phyloP scores from a whole-genome alignment of 2,113 vertebrate genomes.

The Neolamprologus fasciatus region DNA sequence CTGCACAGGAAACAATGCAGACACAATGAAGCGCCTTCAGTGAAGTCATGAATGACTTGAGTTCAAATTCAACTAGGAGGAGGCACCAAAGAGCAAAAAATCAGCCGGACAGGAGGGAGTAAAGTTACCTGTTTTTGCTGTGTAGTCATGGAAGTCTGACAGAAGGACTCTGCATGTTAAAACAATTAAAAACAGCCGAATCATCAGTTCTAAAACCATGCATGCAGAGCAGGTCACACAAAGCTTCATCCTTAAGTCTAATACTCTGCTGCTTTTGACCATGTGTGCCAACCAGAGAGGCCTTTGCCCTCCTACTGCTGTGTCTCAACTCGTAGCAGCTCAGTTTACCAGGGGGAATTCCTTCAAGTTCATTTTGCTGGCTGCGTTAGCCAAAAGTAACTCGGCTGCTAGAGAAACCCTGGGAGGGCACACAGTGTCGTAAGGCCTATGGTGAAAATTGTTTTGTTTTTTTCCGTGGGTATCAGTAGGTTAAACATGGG shows the following conservation, averaged over 20 bases:
- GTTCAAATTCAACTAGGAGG: neutral
- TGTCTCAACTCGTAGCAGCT: neutral
- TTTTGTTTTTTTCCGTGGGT: neutral
- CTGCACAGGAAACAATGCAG: neutral
- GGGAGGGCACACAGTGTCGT: neutral
- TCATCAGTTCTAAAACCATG: neutral
- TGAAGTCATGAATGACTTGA: neutral
- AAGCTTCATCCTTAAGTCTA: neutral
- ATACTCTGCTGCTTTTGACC: neutral
- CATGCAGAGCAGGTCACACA: neutral
- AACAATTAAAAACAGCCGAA: neutral
- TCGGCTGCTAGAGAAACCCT: neutral
- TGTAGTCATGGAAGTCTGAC: neutral
- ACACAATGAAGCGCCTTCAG: neutral
- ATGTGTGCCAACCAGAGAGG: neutral
- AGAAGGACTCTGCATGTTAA: neutral
- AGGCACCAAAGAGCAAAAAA: neutral
- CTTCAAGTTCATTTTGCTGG: conserved; percentile 19
- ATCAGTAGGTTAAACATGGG: neutral
- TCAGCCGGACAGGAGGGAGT: neutral
- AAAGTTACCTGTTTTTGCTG: neutral
- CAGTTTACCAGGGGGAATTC: conserved; percentile 9
- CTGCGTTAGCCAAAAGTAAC: conserved; percentile 11
- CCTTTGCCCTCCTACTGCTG: neutral
- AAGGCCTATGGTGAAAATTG: neutral